Conservation (phyloP, 2,113 vertebrate genomes). For the Bostrychus sinensis region DNA sequence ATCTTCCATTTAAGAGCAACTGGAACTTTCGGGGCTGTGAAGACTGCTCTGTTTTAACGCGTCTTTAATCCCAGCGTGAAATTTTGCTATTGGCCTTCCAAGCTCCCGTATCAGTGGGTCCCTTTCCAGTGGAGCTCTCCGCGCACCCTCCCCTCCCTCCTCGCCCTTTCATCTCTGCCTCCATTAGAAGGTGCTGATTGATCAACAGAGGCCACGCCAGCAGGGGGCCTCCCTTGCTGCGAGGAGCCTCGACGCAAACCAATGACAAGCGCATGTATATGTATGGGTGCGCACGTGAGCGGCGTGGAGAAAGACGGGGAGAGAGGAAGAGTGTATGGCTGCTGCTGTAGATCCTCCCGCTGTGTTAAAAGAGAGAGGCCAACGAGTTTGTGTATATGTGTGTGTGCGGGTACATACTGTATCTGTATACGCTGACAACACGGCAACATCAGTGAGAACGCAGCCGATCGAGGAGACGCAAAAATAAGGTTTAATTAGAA, state of each 20-base stretch:
- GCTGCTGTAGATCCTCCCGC: constrained; percentile 33
- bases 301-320: not conserved
- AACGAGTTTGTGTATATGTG: constrained; percentile 12
- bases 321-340: not conserved
- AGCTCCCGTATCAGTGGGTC: constrained; percentile 21
- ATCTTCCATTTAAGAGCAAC: not conserved
- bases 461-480: too few relatives aligned
- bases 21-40: constrained; percentile 5
- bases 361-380: constrained; percentile 62
- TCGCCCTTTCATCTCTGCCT: constrained; percentile 51
- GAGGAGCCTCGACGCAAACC: constrained; percentile 23
- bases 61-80: constrained; percentile 29
- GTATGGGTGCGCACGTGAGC: not conserved
- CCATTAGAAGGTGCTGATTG: constrained; percentile 62
- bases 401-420: constrained; percentile 7
- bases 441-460: not conserved
- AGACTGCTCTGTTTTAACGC: not conserved
- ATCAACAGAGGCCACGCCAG: constrained; percentile 52
- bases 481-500: not conserved
- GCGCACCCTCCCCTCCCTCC: constrained; percentile 20
- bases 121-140: not conserved
- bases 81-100: constrained; percentile 4
- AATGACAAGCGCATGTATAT: constrained; percentile 18
- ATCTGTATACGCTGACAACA: not conserved
- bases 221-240: constrained; percentile 49